Percentiles rank a stretch among this genome's conserved stretches.
These are phyloP conservation scores for Agrilus planipennis DNA, from an alignment of 1,140 invertebrate genomes.

Conservation along the genomic window DNA sequence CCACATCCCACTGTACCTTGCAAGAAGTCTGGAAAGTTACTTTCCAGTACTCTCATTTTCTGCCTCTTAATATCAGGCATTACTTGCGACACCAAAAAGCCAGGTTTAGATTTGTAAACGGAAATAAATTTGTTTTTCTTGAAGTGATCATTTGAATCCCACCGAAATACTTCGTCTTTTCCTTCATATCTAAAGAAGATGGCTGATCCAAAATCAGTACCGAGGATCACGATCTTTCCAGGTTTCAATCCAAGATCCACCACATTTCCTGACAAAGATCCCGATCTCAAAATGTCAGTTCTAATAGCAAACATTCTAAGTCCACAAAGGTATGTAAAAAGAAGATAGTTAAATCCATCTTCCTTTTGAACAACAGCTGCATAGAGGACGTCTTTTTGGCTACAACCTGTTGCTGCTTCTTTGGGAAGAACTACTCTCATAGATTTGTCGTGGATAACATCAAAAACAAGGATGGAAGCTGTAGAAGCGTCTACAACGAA, in stretches of 20 bases:
- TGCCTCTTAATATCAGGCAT: conserved; percentile 40
- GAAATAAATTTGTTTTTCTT: conserved; percentile 33
- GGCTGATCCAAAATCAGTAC: conserved; percentile 46
- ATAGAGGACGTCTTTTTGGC: conserved; percentile 35
- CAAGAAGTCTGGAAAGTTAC: conserved; percentile 51
- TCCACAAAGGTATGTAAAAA: conserved; percentile 46
- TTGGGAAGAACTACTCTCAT: conserved; percentile 42
- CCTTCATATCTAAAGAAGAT: conserved; percentile 46
- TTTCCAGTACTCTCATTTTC: conserved; percentile 46
- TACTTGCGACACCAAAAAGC: conserved; percentile 43
- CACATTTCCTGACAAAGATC: conserved; percentile 39
- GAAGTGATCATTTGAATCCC: conserved; percentile 33
- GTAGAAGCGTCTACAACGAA: conserved; percentile 46
- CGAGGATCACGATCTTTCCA: conserved; percentile 41
- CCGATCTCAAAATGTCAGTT: conserved; percentile 41
- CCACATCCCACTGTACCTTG: conserved; percentile 47
- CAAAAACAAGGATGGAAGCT: conserved; percentile 45
- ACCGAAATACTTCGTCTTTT: conserved; percentile 36
- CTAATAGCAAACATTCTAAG: conserved; percentile 41
- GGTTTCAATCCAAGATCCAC: conserved; percentile 42
- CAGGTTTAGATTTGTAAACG: conserved; percentile 40
- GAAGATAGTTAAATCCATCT: conserved; percentile 37
- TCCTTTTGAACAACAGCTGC: conserved; percentile 38
- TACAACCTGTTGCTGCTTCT: conserved; percentile 31
- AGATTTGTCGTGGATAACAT: conserved; percentile 37